A percentile compares a stretch with the other conserved stretches of the same genome.
Conservation (phyloP, 2,113 vertebrate genomes). For the Barnardius zonarius region DNA sequence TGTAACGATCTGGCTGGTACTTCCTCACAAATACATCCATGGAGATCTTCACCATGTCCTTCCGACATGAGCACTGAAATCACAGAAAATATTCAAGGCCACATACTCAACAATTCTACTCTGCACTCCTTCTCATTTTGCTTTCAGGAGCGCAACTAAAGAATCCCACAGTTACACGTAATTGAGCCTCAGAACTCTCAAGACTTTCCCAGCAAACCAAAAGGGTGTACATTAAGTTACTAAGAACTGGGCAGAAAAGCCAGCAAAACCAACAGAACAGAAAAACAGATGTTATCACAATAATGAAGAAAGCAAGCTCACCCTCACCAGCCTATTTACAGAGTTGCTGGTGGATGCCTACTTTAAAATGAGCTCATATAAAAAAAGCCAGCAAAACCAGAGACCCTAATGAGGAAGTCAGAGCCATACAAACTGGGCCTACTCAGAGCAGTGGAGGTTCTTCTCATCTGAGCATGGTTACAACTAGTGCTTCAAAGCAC, state of each 20-base stretch:
- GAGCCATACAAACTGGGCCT: neutral
- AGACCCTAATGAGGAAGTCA: neutral
- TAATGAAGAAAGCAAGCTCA: neutral
- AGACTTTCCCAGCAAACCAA: neutral
- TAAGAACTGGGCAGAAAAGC: neutral
- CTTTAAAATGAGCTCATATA: neutral
- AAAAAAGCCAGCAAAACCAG: neutral
- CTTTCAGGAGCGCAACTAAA: neutral
- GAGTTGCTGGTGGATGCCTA: neutral
- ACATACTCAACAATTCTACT: neutral
- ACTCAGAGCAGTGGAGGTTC: neutral
- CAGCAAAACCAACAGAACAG: rapidly evolving
- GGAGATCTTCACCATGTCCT: slow-evolving; percentile 98
- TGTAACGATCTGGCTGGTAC: slow-evolving; percentile 95
- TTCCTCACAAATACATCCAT: slow-evolving; percentile 97
- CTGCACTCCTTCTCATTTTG: neutral
- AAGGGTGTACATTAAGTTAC: neutral
- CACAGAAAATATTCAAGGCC: neutral
- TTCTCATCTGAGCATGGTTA: neutral
- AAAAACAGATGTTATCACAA: neutral
- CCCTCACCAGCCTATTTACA: neutral
- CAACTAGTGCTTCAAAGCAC: neutral
- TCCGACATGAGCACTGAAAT: slow-evolving; percentile 91
- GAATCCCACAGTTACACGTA: neutral
- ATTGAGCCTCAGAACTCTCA: neutral